Percentiles rank a stretch among this genome's conserved stretches.
Conservation (phyloP, 2,797 vertebrate genomes). For the Sebastes oblongus region DNA sequence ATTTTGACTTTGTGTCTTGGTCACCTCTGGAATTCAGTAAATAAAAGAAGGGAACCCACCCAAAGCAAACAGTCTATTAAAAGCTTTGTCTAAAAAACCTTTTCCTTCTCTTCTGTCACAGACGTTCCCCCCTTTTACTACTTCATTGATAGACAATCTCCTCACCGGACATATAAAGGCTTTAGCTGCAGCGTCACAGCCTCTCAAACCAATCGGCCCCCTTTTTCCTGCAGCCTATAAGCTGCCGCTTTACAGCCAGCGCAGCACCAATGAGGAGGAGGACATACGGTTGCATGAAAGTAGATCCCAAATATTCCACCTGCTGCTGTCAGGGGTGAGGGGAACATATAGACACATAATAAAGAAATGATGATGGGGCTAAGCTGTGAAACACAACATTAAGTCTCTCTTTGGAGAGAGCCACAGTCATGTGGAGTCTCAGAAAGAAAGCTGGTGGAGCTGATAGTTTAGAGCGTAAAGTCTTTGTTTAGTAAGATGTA, state of each 20-base stretch:
- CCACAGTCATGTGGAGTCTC: background rate
- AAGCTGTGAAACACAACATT: conserved; percentile 8
- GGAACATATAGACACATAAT: background rate
- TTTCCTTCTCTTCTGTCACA: conserved; percentile 49
- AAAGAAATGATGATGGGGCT: background rate
- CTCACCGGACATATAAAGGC: conserved; percentile 78
- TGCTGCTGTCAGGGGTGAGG: conserved; percentile 56
- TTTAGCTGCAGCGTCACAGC: conserved; percentile 47
- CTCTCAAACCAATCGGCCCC: conserved; percentile 45
- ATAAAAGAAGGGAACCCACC: conserved; percentile 76
- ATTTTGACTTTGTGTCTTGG: conserved; percentile 76
- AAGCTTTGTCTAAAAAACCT: conserved; percentile 42
- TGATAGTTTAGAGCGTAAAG: background rate
- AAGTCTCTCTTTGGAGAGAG: conserved; percentile 10
- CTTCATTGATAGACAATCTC: conserved; percentile 87
- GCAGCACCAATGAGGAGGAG: conserved; percentile 41
- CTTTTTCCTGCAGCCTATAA: conserved; percentile 65
- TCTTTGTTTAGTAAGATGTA: background rate
- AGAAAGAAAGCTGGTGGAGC: background rate
- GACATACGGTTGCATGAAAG: conserved; percentile 59
- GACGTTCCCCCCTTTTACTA: conserved; percentile 72
- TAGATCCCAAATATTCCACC: conserved; percentile 65
- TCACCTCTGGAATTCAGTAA: conserved; percentile 75
- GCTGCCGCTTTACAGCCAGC: background rate
- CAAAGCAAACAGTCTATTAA: conserved; percentile 50